Evolutionary conservation across 2,888 invertebrate species (phyloP).

Genomic region (Harpalus rufipes): DNA sequence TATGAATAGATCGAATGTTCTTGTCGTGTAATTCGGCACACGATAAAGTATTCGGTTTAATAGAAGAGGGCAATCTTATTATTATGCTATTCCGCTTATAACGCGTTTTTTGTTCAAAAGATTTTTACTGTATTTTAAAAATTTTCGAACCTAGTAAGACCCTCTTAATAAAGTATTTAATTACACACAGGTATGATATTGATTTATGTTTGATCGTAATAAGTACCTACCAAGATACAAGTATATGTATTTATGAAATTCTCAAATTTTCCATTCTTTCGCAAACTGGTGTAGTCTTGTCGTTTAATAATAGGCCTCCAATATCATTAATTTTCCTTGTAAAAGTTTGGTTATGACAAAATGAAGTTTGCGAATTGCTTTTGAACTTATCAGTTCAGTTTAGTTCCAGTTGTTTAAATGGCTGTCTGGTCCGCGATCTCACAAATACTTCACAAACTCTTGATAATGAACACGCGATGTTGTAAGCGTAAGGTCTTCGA

Average conservation of each 20-base stretch:
- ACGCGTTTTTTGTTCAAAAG: too few relatives aligned
- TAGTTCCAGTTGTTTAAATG: slow-evolving; percentile 50
- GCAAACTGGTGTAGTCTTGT: neutral
- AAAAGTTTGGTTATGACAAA: slow-evolving; percentile 30
- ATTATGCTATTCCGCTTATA: too few relatives aligned
- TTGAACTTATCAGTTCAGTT: slow-evolving; percentile 49
- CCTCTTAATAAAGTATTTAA: too few relatives aligned
- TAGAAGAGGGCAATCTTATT: too few relatives aligned
- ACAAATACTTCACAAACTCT: slow-evolving; percentile 38
- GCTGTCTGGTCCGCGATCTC: slow-evolving; percentile 16
- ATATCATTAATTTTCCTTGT: slow-evolving; percentile 24
- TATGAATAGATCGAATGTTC: too few relatives aligned
- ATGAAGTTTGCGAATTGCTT: slow-evolving; percentile 39
- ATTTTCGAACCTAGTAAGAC: too few relatives aligned
- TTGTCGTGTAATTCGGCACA: too few relatives aligned
- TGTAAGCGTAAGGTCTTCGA: neutral
- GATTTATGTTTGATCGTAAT: too few relatives aligned
- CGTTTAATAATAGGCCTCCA: neutral
- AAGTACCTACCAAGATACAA: too few relatives aligned
- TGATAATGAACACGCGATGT: slow-evolving; percentile 34
- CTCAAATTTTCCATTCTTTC: neutral
- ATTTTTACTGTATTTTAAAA: too few relatives aligned
- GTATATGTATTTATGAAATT: neutral
- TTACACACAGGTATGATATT: too few relatives aligned
- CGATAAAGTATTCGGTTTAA: too few relatives aligned